Base-by-base conservation (phyloP, 1,140 invertebrate genomes). In the Anastrepha obliqua region DNA sequence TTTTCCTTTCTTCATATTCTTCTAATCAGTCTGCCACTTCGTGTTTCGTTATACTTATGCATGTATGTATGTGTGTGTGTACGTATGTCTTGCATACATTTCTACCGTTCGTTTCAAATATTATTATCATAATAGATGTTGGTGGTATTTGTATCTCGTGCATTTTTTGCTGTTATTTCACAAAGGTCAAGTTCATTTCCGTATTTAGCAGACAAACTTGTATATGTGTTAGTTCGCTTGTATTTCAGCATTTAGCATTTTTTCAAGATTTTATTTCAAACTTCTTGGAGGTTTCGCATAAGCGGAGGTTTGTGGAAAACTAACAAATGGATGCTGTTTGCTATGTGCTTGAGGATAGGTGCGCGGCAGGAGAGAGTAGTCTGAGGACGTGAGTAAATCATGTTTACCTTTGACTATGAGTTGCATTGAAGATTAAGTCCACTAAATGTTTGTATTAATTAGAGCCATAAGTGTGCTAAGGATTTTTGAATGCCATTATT, bases 141-240 rank as follows among this genome's bases (percentile, higher is more conserved):
- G 8, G 6, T 20, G 29, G 64, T 67, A 42, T 29, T 29, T 29
- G 29, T 67, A 39, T 6, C 44, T 74, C 39, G 67, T 39, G 39
- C 3, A 74, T 44, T 74, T 29, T 74, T 74, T 47, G 64, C 42
- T 74, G 67, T 74, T 74, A 67, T 74, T 74, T 11, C 42, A 44
- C 67, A 74, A 74, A 74, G 67, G 67, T 74, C 67, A 74, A 74
- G 67, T 74, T 74, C 39, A 74, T 74, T 74, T 74, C 67, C 67
- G 67, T 17, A 44, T 74, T 47, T 15, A 74, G 42, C 15, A 42
- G 67, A 15, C 15, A 74, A 5, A 47, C 11, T 29, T 29, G 29
- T 29, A 29, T 65, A 65, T 65, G 29, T 11, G 64, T 55, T 55
- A 55, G 5, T 55, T 55, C n/a, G 20, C 20, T 20, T 65, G 20